A percentile compares a stretch with the other conserved stretches of the same genome.
These are phyloP conservation scores for Hirtodrosophila trivittata DNA, from an alignment of 2,888 invertebrate genomes.

Conservation along the genomic window DNA sequence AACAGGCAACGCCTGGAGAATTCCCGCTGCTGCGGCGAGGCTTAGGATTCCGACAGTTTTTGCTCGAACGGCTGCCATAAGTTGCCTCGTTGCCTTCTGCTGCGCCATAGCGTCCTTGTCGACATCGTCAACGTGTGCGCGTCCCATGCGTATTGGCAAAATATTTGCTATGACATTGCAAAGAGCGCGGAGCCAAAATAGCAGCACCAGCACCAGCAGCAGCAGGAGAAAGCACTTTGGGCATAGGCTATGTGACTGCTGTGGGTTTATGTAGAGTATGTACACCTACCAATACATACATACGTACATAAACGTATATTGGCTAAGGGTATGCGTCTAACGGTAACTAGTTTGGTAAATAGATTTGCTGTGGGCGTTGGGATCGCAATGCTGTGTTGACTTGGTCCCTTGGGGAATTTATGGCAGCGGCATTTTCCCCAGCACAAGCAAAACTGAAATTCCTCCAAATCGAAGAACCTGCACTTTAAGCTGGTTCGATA, in stretches of 20 bases:
- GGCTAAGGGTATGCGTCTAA: constrained; percentile 60
- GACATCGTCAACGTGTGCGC: constrained; percentile 68
- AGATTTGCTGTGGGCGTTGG: constrained; percentile 71
- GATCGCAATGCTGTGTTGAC: constrained; percentile 30
- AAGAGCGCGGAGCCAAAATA: constrained; percentile 71
- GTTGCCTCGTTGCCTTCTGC: constrained; percentile 34
- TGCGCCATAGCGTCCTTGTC: constrained; percentile 16
- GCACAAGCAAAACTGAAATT: constrained; percentile 20
- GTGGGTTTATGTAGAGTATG: constrained; percentile 17
- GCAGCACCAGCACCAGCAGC: constrained; percentile 39
- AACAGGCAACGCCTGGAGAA: constrained; percentile 36
- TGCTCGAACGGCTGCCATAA: constrained; percentile 47
- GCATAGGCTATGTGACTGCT: constrained; percentile 63
- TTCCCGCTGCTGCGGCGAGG: constrained; percentile 58
- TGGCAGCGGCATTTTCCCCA: constrained; percentile 48
- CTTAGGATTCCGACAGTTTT: constrained; percentile 65
- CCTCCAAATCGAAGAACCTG: constrained; percentile 10
- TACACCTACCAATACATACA: background rate
- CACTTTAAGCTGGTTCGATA: constrained; percentile 32
- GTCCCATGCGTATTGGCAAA: constrained; percentile 75
- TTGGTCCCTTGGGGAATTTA: constrained; percentile 28
- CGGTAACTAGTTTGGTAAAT: constrained; percentile 76
- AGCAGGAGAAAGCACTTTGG: constrained; percentile 55
- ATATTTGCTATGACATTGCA: constrained; percentile 77
- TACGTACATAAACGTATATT: constrained; percentile 48